Conservation (phyloP, 2,113 vertebrate species). For the Hemiprocne comata region DNA sequence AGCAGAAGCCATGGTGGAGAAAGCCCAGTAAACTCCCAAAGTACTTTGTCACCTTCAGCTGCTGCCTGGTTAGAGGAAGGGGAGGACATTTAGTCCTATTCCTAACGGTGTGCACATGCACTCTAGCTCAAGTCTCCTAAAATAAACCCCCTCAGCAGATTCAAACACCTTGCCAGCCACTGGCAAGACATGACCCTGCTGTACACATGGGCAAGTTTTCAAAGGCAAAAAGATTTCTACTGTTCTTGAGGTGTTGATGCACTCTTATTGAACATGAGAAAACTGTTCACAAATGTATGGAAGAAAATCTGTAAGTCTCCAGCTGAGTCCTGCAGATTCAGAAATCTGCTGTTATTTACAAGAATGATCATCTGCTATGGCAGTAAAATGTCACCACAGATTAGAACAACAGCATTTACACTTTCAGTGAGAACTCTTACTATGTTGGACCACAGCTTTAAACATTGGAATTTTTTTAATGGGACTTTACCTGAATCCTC, state of each 20-base stretch:
- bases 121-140: background rate
- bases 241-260: background rate
- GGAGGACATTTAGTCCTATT: background rate
- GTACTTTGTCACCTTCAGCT: background rate
- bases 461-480: background rate
- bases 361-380: background rate
- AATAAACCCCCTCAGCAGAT: background rate
- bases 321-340: background rate
- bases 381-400: background rate
- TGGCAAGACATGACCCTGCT: background rate
- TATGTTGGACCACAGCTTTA: background rate
- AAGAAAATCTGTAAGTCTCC: background rate
- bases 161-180: background rate
- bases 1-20: background rate
- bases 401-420: background rate
- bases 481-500: background rate
- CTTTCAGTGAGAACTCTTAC: background rate
- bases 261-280: background rate
- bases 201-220: background rate
- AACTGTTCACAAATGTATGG: background rate
- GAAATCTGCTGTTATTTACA: background rate
- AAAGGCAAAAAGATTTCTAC: background rate
- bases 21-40: background rate
- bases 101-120: background rate
- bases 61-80: background rate